Conservation (phyloP, 2,797 vertebrate species). For the Crypturellus tataupa region DNA sequence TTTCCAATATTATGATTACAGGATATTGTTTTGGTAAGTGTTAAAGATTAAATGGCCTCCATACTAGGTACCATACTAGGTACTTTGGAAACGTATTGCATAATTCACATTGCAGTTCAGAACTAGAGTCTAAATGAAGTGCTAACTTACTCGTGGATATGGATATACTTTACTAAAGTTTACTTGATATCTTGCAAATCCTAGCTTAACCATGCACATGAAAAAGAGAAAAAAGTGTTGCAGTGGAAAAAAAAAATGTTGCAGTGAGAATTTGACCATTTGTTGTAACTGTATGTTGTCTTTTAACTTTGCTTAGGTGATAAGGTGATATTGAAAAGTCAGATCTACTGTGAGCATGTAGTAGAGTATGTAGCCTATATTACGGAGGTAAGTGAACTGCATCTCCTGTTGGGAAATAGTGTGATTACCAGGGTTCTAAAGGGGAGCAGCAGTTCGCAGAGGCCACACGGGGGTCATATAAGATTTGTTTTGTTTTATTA, state of each 20-base stretch:
- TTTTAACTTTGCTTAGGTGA: slow-evolving; percentile 84
- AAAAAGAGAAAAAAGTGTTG: background rate
- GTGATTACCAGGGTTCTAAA: background rate
- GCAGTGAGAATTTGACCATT: background rate
- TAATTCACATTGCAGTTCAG: background rate
- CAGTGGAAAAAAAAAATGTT: background rate
- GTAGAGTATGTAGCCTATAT: slow-evolving; percentile 87
- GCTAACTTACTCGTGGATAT: rapidly evolving
- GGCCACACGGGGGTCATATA: background rate
- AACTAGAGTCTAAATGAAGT: background rate
- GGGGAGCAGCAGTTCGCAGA: background rate
- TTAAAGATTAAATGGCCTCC: background rate
- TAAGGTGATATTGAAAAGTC: slow-evolving; percentile 88
- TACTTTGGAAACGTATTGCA: background rate
- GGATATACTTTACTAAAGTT: background rate
- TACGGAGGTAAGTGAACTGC: slow-evolving; percentile 83
- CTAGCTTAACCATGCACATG: background rate
- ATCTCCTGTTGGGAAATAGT: background rate
- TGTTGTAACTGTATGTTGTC: background rate
- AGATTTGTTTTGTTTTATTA: background rate
- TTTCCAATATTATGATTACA: background rate
- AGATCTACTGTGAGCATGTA: slow-evolving; percentile 69
- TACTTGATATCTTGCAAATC: background rate
- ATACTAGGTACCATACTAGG: background rate
- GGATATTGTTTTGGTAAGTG: background rate